These are phyloP conservation scores for Camponotus fellah DNA, from an alignment of 2,888 invertebrate genomes.

Conservation along the genomic window DNA sequence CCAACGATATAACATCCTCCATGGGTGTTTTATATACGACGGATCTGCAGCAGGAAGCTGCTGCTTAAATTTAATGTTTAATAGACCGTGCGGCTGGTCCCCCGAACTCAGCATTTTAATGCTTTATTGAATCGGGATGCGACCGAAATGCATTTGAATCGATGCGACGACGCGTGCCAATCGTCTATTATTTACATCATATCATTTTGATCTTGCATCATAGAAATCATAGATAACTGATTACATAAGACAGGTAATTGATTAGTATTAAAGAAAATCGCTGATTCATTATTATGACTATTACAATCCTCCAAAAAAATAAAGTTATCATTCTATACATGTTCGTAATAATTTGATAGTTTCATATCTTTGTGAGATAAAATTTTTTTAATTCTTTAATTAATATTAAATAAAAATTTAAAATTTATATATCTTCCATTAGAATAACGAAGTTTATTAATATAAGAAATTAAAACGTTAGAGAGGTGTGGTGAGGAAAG, in stretches of 20 bases:
- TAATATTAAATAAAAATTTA: not conserved
- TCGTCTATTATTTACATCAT: constrained; percentile 17
- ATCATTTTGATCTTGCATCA: constrained; percentile 23
- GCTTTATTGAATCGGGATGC: constrained; percentile 58
- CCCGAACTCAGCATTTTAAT: constrained; percentile 67
- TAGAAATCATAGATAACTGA: not conserved
- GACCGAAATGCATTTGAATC: constrained; percentile 51
- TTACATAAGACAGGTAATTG: not conserved
- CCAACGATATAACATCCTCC: constrained; percentile 36
- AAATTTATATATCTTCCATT: not conserved
- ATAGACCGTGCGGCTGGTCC: constrained; percentile 71
- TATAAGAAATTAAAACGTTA: not conserved
- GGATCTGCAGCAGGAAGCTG: constrained; percentile 75
- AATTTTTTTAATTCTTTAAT: not conserved
- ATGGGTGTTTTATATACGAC: constrained; percentile 44
- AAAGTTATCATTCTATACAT: not conserved
- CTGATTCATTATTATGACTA: not conserved
- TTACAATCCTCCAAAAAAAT: not conserved
- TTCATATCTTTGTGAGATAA: not conserved
- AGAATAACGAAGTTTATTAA: not conserved
- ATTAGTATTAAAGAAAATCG: constrained; percentile 1
- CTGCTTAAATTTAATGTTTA: constrained; percentile 79
- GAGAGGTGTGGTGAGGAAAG: not conserved
- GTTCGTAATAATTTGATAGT: not conserved
- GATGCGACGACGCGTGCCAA: constrained; percentile 38